A percentile compares a stretch with the other conserved stretches of the same genome.
phyloP scores from a whole-genome alignment of 2,797 vertebrate genomes.

The Anomalospiza imberbis region DNA sequence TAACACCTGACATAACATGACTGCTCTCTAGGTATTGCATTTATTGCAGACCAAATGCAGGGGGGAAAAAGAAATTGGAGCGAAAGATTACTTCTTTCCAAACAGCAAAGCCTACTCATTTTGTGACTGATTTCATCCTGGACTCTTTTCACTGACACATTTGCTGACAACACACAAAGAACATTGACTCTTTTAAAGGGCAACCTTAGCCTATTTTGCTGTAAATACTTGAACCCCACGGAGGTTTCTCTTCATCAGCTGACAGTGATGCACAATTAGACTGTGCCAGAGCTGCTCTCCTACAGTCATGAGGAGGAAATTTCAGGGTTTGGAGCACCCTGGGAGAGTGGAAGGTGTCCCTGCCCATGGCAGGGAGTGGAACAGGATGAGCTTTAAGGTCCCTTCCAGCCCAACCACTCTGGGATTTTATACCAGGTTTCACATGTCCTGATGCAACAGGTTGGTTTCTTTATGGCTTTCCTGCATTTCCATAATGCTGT shows the following conservation, averaged over 20 bases:
- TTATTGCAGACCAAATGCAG: not conserved
- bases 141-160: not conserved
- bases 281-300: not conserved
- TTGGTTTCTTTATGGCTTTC: not conserved
- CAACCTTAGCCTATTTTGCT: not conserved
- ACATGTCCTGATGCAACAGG: not conserved
- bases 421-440: not conserved
- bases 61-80: accelerated
- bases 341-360: not conserved
- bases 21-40: not conserved
- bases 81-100: not conserved
- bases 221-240: not conserved
- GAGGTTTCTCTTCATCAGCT: not conserved
- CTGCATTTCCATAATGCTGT: not conserved
- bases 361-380: not conserved
- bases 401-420: not conserved
- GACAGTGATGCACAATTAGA: not conserved
- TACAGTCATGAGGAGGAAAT: not conserved
- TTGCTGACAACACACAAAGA: not conserved
- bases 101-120: not conserved
- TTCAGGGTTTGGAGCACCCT: not conserved
- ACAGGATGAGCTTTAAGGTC: not conserved
- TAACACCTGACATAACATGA: not conserved
- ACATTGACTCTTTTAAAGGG: not conserved
- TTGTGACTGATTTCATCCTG: not conserved